phyloP scores from a whole-genome alignment of 2,888 invertebrate genomes.

The Drosophila planitibia region DNA sequence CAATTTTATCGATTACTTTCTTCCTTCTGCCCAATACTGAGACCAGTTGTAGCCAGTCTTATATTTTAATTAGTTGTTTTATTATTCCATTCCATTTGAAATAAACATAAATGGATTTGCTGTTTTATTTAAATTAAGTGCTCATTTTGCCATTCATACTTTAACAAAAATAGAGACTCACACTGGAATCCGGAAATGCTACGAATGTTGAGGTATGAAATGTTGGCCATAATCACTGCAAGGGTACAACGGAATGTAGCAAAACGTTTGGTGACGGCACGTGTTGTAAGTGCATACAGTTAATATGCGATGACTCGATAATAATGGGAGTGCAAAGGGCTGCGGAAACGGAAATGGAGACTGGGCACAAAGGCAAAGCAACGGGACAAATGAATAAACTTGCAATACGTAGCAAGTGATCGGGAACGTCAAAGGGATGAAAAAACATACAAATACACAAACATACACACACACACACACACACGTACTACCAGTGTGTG shows the following conservation, averaged over 20 bases:
- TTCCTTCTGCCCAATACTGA: background rate
- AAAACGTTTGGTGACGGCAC: background rate
- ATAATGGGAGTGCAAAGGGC: conserved; percentile 24
- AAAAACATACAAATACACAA: background rate
- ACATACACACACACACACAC: background rate
- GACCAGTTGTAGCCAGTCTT: background rate
- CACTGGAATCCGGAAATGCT: too few relatives aligned
- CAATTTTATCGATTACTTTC: background rate
- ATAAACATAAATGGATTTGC: background rate
- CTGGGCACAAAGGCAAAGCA: conserved; percentile 46
- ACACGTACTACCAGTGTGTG: background rate
- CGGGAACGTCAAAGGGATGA: conserved; percentile 3
- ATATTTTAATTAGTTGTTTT: background rate
- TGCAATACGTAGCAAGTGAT: conserved; percentile 11
- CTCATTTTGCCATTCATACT: too few relatives aligned
- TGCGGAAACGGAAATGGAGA: conserved; percentile 44
- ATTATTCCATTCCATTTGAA: background rate
- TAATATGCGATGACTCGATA: conserved; percentile 22
- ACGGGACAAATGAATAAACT: conserved; percentile 41
- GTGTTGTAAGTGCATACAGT: conserved; percentile 15
- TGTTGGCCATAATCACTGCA: background rate
- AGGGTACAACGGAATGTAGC: background rate
- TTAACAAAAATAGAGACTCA: too few relatives aligned
- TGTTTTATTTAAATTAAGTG: too few relatives aligned
- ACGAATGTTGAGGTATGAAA: background rate